Evolutionary conservation across 2,888 invertebrate species (phyloP), one percentile per base, ranked within the genome.

Genomic region (Notocelia uddmanniana): DNA sequence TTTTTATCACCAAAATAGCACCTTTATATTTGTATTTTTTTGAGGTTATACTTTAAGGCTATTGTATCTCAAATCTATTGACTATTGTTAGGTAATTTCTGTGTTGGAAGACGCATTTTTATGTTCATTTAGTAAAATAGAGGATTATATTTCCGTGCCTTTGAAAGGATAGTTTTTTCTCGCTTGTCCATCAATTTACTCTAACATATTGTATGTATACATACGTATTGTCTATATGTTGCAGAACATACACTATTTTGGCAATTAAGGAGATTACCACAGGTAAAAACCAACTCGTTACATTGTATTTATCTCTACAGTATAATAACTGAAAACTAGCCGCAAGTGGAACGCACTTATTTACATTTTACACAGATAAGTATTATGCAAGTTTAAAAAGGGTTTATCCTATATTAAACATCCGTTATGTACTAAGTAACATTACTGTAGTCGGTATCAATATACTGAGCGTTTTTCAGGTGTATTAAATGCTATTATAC

Each of bases 191-290:
- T 76, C 71, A 48, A 59, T 68, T 73, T 75, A 76, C 73, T 71
- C 66, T 70, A 67, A 71, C 63, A 68, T 71, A 62, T 63, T 52
- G 62, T 71, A 68, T 71, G 37, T 34, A 68, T 60, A 59, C 54
- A 64, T 48, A 58, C 59, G 55, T 73, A 78, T 75, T 80, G 78
- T 74, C 72, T 79, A 76, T 77, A 73, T 73, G 78, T 80, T 76
- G 77, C 74, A 78, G 63, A 76, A 73, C 71, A 59, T 84, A 87
- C 79, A 86, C 89, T 92, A 93, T 91, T 93, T 93, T 93, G 93
- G 93, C 93, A 93, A 92, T 91, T 92, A 92, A 85, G 93, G 93
- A 93, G 93, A 93, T 90, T 90, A 92, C 91, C 93, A 93, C 93
- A 93, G 92, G 85, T 86, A 85, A 88, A 84, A 82, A 84, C 81